Percentiles rank a stretch among this genome's conserved stretches.
phyloP scores from a whole-genome alignment of 2,888 invertebrate species.

The Aphrophora alni region DNA sequence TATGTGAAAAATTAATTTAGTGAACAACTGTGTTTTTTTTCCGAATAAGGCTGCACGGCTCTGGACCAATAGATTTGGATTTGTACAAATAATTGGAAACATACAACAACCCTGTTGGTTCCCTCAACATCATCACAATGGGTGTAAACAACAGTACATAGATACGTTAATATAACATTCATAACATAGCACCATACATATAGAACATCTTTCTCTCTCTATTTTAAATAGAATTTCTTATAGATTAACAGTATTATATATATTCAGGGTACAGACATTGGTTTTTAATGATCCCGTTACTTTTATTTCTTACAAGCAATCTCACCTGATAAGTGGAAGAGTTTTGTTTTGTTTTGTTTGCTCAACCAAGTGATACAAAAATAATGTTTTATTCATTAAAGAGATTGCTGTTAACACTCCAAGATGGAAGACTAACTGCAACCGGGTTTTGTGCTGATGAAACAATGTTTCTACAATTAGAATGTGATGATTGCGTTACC shows the following conservation, averaged over 20 bases:
- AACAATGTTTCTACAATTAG: neutral
- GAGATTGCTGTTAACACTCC: neutral
- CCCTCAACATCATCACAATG: slow-evolving; percentile 21
- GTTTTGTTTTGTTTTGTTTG: neutral
- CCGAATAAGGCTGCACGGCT: slow-evolving; percentile 30
- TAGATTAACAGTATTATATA: neutral
- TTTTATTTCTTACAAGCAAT: neutral
- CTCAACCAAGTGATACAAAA: neutral
- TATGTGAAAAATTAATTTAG: neutral
- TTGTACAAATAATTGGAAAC: slow-evolving; percentile 14
- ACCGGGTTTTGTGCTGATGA: slow-evolving; percentile 15
- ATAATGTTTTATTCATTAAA: neutral
- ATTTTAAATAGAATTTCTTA: slow-evolving; percentile 7
- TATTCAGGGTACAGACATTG: neutral
- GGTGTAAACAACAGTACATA: slow-evolving; percentile 1
- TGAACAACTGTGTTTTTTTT: neutral
- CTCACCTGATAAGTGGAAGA: neutral
- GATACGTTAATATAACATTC: slow-evolving; percentile 20
- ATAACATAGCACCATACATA: slow-evolving; percentile 35
- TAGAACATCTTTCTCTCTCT: slow-evolving; percentile 2
- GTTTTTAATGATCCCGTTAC: neutral
- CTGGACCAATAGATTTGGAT: slow-evolving; percentile 17
- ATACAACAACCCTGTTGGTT: slow-evolving; percentile 24
- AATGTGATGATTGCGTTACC: slow-evolving; percentile 48
- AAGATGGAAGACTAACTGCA: neutral